phyloP scores from a whole-genome alignment of 2,113 vertebrate species.

The Pionites leucogaster region DNA sequence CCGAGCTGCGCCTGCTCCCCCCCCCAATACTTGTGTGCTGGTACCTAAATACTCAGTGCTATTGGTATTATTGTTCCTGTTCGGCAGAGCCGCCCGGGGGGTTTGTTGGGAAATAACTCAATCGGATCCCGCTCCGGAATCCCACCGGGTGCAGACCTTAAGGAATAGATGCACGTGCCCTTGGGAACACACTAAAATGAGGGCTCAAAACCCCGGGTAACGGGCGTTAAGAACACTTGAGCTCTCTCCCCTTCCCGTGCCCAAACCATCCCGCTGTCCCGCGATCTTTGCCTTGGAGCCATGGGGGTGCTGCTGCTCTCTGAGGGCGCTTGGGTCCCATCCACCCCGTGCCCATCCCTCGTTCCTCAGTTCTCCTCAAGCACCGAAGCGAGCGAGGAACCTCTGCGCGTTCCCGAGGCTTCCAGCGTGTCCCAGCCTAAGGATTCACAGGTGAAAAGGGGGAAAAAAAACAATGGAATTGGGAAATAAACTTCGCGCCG shows the following conservation, averaged over 20 bases:
- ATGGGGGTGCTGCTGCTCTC: not conserved
- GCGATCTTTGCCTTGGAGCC: not conserved
- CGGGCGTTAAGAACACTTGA: not conserved
- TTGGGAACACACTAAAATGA: not conserved
- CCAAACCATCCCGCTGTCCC: not conserved
- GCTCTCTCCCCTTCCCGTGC: not conserved
- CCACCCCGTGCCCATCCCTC: not conserved
- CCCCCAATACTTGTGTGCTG: too few species aligned
- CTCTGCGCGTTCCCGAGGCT: not conserved
- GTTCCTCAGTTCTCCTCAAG: not conserved
- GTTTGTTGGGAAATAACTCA: not conserved
- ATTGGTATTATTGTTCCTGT: not conserved
- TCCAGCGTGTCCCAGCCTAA: not conserved
- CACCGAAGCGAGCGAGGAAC: not conserved
- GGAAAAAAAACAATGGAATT: not conserved
- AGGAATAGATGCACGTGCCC: not conserved
- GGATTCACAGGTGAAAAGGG: not conserved
- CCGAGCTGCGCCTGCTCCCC: too few species aligned
- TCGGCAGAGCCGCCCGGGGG: not conserved
- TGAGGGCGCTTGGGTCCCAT: not conserved
- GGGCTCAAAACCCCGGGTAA: not conserved
- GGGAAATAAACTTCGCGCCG: not conserved
- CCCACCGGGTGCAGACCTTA: not conserved
- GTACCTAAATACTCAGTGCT: not conserved
- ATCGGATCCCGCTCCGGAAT: accelerated